These are phyloP conservation scores for Rousettus madagascariensis DNA, from an alignment of 2,797 vertebrate genomes.

Conservation along the genomic window DNA sequence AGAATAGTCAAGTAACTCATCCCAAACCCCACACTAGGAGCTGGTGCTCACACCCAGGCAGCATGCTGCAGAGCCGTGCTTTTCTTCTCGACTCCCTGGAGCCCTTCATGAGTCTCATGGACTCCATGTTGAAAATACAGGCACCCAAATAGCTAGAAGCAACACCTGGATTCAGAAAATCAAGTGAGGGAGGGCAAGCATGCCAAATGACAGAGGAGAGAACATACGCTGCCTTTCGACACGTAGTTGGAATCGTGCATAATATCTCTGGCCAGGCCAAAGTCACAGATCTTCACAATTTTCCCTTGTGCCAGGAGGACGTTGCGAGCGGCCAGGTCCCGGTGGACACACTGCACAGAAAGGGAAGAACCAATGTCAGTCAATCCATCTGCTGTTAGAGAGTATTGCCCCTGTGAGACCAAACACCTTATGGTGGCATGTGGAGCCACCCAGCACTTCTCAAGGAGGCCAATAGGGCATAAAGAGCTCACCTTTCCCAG, in stretches of 20 bases:
- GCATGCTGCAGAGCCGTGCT: not conserved
- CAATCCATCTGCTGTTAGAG: not conserved
- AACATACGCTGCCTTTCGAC: constrained; percentile 98
- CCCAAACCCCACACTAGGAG: not conserved
- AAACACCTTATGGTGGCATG: rapidly evolving
- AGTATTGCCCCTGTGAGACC: not conserved
- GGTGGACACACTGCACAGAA: constrained; percentile 93
- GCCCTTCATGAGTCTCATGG: not conserved
- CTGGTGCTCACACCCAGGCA: not conserved
- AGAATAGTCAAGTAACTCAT: not conserved
- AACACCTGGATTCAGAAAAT: not conserved
- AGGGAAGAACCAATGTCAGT: not conserved
- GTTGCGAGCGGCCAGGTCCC: constrained; percentile 97
- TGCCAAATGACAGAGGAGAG: not conserved
- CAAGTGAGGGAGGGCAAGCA: not conserved
- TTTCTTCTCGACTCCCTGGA: not conserved
- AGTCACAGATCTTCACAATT: constrained; percentile 99
- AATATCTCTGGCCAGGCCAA: constrained; percentile 97
- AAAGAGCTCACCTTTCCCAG: not conserved
- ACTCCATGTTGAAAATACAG: not conserved
- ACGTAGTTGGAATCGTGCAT: constrained; percentile 99
- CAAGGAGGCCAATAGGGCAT: too few relatives aligned
- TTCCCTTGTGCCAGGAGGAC: constrained; percentile 98
- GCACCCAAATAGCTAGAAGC: not conserved
- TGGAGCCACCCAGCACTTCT: not conserved